These are phyloP conservation scores for Clepsis dumicolana DNA, from an alignment of 2,888 invertebrate genomes.

Conservation along the genomic window DNA sequence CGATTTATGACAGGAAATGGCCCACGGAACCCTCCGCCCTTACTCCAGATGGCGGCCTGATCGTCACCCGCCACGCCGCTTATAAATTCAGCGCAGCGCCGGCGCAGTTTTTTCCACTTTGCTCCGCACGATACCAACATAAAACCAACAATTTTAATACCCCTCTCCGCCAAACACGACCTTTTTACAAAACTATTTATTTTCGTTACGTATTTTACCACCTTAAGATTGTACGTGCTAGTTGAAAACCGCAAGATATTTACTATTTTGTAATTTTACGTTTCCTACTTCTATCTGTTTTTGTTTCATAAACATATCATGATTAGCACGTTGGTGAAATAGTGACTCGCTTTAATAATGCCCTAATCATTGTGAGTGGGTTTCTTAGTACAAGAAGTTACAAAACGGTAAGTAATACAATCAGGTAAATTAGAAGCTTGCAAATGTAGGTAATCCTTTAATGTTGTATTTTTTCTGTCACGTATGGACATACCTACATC, in stretches of 20 bases:
- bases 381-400: not conserved
- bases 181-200: constrained; percentile 17
- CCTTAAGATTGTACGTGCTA: constrained; percentile 22
- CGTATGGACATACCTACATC: not conserved
- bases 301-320: constrained; percentile 32
- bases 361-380: constrained; percentile 15
- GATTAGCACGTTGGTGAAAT: constrained; percentile 35
- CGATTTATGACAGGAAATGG: not conserved
- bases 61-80: constrained; percentile 61
- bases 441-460: not conserved
- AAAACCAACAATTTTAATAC: constrained; percentile 28
- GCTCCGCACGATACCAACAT: constrained; percentile 51
- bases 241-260: constrained; percentile 36
- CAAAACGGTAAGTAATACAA: not conserved
- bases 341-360: constrained; percentile 11
- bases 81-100: constrained; percentile 62
- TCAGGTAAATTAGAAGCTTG: not conserved
- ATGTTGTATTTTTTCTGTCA: not conserved
- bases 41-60: constrained; percentile 60
- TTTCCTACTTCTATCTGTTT: constrained; percentile 33
- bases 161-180: constrained; percentile 6
- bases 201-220: constrained; percentile 10
- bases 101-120: constrained; percentile 61
- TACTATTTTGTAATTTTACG: constrained; percentile 38
- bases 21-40: constrained; percentile 54